phyloP scores from a whole-genome alignment of 2,113 vertebrate genomes.

The Bettongia penicillata region DNA sequence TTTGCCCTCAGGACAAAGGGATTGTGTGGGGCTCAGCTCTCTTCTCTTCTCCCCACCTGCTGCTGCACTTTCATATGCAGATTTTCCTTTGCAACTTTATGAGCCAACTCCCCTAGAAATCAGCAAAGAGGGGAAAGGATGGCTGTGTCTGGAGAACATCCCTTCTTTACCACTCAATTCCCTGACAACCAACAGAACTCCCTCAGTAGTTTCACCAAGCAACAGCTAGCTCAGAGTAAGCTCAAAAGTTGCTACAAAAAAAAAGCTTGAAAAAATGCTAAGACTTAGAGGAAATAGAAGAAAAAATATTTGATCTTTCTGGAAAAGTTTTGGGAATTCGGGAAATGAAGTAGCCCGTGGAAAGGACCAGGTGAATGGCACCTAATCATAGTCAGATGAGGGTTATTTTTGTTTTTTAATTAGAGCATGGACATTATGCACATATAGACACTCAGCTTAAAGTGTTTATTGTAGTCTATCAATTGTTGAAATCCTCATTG shows the following conservation, averaged over 20 bases:
- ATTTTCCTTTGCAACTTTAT: neutral
- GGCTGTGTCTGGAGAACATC: neutral
- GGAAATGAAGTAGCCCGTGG: neutral
- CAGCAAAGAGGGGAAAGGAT: neutral
- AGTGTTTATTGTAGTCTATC: neutral
- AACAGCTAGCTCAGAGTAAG: neutral
- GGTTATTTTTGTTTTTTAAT: neutral
- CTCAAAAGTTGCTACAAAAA: neutral
- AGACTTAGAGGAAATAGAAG: neutral
- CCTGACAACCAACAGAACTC: neutral
- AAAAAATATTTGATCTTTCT: neutral
- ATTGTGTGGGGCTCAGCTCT: neutral
- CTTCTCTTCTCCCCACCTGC: slow-evolving; percentile 34
- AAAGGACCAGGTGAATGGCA: neutral
- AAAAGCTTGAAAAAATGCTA: neutral
- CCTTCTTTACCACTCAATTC: neutral
- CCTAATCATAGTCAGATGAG: neutral
- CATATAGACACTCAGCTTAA: neutral
- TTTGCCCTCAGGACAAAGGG: slow-evolving; percentile 40
- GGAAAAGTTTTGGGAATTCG: neutral
- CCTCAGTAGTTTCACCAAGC: neutral
- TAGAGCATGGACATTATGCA: neutral
- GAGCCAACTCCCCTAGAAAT: neutral
- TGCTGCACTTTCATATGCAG: slow-evolving; percentile 40
- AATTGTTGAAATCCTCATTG: neutral